Conservation (phyloP, 2,888 invertebrate genomes). For the Drosophila heteroneura region DNA sequence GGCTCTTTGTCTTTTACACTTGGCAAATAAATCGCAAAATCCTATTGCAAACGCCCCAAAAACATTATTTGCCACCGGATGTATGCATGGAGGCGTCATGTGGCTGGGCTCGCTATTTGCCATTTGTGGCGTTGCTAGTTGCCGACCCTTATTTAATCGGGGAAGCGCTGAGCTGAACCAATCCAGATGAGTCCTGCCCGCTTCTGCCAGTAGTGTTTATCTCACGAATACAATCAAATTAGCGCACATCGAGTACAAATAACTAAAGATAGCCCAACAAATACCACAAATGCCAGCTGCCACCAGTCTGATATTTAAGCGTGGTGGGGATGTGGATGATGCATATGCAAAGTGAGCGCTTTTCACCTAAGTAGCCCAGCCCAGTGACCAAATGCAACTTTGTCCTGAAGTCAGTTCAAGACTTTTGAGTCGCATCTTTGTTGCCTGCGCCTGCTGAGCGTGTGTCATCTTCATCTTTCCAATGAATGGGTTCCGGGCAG, state of each 20-base stretch:
- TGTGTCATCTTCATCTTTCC: conserved; percentile 15
- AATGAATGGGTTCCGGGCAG: conserved; percentile 46
- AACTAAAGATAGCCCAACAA: conserved; percentile 72
- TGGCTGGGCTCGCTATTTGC: conserved; percentile 40
- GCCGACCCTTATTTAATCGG: conserved; percentile 46
- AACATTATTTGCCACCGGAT: conserved; percentile 79
- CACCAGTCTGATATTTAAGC: conserved; percentile 11
- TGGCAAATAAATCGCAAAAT: conserved; percentile 80
- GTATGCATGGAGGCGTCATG: conserved; percentile 66
- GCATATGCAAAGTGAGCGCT: conserved; percentile 13
- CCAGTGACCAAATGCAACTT: conserved; percentile 49
- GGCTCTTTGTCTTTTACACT: conserved; percentile 73
- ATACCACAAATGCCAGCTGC: conserved; percentile 50
- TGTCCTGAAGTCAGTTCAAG: conserved; percentile 29
- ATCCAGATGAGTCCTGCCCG: conserved; percentile 46
- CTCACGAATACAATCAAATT: conserved; percentile 81
- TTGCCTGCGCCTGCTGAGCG: conserved; percentile 41
- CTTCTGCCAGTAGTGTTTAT: conserved; percentile 58
- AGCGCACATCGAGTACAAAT: conserved; percentile 81
- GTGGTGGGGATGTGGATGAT: background rate
- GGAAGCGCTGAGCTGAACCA: background rate
- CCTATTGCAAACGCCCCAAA: conserved; percentile 59
- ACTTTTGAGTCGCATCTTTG: conserved; percentile 22
- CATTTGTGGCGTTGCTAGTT: conserved; percentile 14
- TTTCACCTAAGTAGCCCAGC: conserved; percentile 40